Conservation (phyloP, 2,797 vertebrate species). For the Enteromius treurensis region DNA sequence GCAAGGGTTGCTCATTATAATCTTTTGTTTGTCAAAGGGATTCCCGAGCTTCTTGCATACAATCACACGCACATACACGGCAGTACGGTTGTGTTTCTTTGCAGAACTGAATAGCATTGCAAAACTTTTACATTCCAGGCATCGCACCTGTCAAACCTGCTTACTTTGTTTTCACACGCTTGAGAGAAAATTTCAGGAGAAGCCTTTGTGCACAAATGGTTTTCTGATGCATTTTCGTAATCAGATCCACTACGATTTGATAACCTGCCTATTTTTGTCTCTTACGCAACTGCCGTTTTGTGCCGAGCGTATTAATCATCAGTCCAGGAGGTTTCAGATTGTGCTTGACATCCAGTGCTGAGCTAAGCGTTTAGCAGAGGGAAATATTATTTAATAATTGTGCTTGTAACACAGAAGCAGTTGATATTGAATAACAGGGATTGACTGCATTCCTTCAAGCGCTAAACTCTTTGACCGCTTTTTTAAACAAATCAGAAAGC, state of each 20-base stretch:
- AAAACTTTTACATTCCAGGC: slow-evolving; percentile 8
- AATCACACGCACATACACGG: slow-evolving; percentile 24
- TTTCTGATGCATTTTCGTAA: not conserved
- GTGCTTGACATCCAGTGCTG: not conserved
- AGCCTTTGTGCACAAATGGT: not conserved
- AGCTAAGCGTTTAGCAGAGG: not conserved
- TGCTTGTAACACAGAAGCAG: not conserved
- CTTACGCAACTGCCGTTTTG: not conserved
- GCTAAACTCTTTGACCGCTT: not conserved
- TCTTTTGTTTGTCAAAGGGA: not conserved
- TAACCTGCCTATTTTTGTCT: slow-evolving; percentile 13
- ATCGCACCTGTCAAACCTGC: slow-evolving; percentile 8
- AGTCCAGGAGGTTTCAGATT: not conserved
- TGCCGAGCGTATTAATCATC: not conserved
- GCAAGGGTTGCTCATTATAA: not conserved
- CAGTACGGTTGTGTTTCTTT: slow-evolving; percentile 1
- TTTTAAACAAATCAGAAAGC: not conserved
- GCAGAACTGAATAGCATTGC: slow-evolving; percentile 8
- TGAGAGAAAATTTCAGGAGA: slow-evolving; percentile 13
- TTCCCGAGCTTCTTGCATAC: not conserved
- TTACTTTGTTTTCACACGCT: slow-evolving; percentile 13
- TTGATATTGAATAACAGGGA: slow-evolving; percentile 2
- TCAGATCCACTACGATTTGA: not conserved
- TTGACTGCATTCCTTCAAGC: not conserved
- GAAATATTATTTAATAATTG: not conserved